phyloP scores from a whole-genome alignment of 2,888 invertebrate genomes.

The Oxycera nigricornis region DNA sequence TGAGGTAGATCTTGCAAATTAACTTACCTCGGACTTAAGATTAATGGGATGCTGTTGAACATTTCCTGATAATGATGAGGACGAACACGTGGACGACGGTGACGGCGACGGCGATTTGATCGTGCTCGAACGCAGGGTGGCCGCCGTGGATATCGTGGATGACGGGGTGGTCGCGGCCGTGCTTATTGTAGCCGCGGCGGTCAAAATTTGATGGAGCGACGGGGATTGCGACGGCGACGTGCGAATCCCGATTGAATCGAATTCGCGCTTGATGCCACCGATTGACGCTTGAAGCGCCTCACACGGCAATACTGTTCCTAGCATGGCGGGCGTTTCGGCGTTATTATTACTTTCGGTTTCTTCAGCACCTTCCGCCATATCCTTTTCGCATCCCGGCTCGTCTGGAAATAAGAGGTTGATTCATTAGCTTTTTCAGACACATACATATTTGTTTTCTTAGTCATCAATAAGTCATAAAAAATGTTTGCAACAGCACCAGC shows the following conservation, averaged over 20 bases:
- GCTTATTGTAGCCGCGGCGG: constrained; percentile 27
- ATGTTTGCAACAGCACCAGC: no score
- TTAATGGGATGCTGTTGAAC: constrained; percentile 52
- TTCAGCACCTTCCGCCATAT: constrained; percentile 77
- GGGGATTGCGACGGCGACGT: constrained; percentile 37
- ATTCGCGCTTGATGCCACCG: constrained; percentile 59
- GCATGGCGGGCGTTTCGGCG: constrained; percentile 56
- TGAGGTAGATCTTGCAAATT: constrained; percentile 32
- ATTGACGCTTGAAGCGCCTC: constrained; percentile 61
- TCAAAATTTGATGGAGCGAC: constrained; percentile 25
- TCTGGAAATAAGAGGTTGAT: constrained; percentile 59
- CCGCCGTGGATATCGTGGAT: constrained; percentile 49
- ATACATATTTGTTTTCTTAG: no score
- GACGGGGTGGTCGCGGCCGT: constrained; percentile 42
- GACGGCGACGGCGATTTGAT: constrained; percentile 49
- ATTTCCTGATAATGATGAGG: constrained; percentile 44
- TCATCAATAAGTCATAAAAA: no score
- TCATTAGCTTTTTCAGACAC: background rate
- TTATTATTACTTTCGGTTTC: constrained; percentile 60
- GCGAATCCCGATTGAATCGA: constrained; percentile 53
- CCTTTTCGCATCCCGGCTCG: constrained; percentile 72
- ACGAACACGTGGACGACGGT: constrained; percentile 49
- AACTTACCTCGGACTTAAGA: constrained; percentile 53
- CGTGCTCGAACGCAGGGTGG: constrained; percentile 49
- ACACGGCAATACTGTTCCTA: constrained; percentile 62